phyloP scores from a whole-genome alignment of 92 coral and sea anemone genomes.

The Heteractis magnifica region DNA sequence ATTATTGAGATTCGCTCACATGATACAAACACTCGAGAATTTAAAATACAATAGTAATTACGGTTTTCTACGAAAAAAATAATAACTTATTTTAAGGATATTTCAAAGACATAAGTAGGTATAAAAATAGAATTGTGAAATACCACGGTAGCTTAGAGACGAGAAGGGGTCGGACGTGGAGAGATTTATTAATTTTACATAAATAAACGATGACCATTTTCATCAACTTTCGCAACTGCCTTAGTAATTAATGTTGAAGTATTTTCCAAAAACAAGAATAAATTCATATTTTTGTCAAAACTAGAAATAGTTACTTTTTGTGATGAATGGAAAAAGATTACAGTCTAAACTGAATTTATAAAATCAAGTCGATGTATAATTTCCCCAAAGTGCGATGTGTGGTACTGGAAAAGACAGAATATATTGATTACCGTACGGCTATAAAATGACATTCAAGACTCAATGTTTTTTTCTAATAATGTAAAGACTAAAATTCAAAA shows the following conservation, averaged over 20 bases:
- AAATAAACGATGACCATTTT: not conserved
- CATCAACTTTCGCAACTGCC: slow-evolving; percentile 6
- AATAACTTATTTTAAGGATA: too few relatives aligned
- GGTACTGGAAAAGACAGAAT: not conserved
- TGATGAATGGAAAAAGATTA: not conserved
- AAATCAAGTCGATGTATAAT: too few relatives aligned
- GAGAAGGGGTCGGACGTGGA: not conserved
- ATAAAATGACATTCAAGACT: not conserved
- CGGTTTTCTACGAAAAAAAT: too few relatives aligned
- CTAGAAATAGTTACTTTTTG: not conserved
- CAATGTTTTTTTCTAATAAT: not conserved
- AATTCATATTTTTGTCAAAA: not conserved
- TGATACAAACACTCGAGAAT: not conserved
- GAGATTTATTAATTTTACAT: not conserved
- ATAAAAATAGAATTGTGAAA: not conserved
- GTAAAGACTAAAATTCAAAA: not conserved
- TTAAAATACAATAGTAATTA: not conserved
- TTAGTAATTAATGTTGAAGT: not conserved
- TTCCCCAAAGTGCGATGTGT: too few relatives aligned
- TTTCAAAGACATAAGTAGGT: not conserved
- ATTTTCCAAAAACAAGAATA: not conserved
- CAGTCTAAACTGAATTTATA: not conserved
- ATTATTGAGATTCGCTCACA: not conserved
- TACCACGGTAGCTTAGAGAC: not conserved
- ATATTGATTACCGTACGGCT: not conserved